Percentiles rank a stretch among this genome's conserved stretches.
Conservation (phyloP, 2,888 invertebrate species). For the Scaptomyza cyrtandrae region DNA sequence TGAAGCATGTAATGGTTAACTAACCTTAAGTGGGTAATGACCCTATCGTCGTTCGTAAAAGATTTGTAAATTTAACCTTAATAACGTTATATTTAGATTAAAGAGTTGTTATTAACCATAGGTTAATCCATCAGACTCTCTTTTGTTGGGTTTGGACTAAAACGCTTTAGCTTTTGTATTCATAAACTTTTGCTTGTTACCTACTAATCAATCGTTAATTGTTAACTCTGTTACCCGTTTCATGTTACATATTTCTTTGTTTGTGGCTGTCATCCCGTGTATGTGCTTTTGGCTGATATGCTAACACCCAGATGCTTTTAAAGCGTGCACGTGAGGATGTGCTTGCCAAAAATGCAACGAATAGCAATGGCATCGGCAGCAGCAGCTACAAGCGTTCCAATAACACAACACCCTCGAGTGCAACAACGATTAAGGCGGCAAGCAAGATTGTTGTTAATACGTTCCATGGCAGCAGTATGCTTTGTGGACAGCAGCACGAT, state of each 20-base stretch:
- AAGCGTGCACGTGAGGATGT: slow-evolving; percentile 83
- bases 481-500: slow-evolving; percentile 77
- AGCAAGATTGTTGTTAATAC: slow-evolving; percentile 83
- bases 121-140: not conserved
- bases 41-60: too few species aligned
- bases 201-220: not conserved
- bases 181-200: not conserved
- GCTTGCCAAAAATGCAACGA: slow-evolving; percentile 51
- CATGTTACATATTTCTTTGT: not conserved
- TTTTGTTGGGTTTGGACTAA: not conserved
- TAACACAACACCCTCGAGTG: slow-evolving; percentile 35
- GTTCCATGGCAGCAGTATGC: slow-evolving; percentile 83
- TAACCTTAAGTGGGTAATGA: not conserved
- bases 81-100: not conserved
- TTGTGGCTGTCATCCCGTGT: slow-evolving; percentile 22
- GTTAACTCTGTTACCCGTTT: slow-evolving; percentile 9
- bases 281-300: slow-evolving; percentile 52
- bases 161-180: not conserved
- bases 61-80: not conserved
- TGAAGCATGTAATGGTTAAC: not conserved
- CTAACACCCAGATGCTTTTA: slow-evolving; percentile 81
- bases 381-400: slow-evolving; percentile 50
- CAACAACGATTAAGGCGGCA: slow-evolving; percentile 60
- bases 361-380: slow-evolving; percentile 30
- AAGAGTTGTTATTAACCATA: not conserved